phyloP scores from a whole-genome alignment of 2,888 invertebrate genomes.

The Encarsia formosa region DNA sequence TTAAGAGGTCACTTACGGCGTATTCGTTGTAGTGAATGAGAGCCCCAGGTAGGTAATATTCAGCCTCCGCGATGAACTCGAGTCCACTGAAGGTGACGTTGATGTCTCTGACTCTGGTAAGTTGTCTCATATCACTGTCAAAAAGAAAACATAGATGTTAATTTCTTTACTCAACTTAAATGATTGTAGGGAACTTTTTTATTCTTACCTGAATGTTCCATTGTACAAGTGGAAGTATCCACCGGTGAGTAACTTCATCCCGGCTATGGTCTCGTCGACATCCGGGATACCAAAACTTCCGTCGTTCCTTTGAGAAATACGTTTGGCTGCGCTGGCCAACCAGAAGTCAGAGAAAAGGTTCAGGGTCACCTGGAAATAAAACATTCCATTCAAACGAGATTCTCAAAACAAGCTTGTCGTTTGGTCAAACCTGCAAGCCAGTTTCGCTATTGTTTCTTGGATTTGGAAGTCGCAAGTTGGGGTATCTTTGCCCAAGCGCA shows the following conservation, averaged over 20 bases:
- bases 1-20: constrained; percentile 27
- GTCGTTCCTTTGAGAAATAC: constrained; percentile 13
- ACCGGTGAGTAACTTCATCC: background rate
- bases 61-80: constrained; percentile 24
- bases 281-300: constrained; percentile 27
- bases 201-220: constrained; percentile 12
- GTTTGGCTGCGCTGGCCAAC: constrained; percentile 16
- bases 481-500: background rate
- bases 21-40: constrained; percentile 28
- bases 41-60: constrained; percentile 26
- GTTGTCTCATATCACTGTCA: constrained; percentile 29
- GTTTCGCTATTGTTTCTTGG: background rate
- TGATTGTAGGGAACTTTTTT: background rate
- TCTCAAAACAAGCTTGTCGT: no score
- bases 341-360: constrained; percentile 28
- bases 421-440: constrained; percentile 7
- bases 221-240: constrained; percentile 7
- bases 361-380: constrained; percentile 25
- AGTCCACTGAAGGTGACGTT: constrained; percentile 22
- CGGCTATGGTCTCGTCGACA: constrained; percentile 7
- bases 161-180: background rate
- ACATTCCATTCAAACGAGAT: no score
- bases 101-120: constrained; percentile 28
- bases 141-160: background rate
- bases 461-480: background rate